Conservation (phyloP, 1,140 invertebrate species). For the Saccostrea glomerata region DNA sequence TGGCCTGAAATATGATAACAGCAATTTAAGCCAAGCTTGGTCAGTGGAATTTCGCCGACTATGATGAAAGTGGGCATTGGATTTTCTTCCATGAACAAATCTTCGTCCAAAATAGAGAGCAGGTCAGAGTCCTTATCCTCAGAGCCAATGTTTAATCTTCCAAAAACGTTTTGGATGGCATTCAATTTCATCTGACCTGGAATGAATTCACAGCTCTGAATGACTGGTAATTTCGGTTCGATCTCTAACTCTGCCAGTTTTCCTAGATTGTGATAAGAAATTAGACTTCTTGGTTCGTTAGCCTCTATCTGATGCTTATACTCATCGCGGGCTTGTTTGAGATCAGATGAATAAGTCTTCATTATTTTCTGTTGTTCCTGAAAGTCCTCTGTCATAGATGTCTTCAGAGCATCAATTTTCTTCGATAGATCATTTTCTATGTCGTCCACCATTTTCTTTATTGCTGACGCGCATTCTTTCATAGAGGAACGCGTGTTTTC, state of each 20-base stretch:
- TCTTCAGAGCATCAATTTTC: background rate
- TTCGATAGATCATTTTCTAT: background rate
- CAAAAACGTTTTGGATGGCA: background rate
- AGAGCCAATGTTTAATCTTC: background rate
- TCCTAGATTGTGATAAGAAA: background rate
- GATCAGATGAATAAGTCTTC: background rate
- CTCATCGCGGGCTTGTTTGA: background rate
- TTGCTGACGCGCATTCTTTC: background rate
- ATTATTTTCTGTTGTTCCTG: background rate
- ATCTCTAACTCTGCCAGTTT: background rate
- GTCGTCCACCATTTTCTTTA: background rate
- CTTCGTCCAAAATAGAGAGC: background rate
- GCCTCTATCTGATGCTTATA: background rate
- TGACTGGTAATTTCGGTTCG: background rate
- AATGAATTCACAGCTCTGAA: background rate
- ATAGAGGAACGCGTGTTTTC: background rate
- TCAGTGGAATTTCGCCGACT: background rate
- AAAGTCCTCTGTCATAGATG: background rate
- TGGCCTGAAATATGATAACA: background rate
- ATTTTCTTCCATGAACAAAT: background rate
- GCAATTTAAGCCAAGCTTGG: background rate
- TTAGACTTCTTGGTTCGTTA: background rate
- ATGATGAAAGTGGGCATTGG: background rate
- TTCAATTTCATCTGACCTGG: background rate
- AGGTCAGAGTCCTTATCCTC: background rate